These are phyloP conservation scores for Tanytarsus gracilentus DNA, from an alignment of 2,888 invertebrate species.

Conservation along the genomic window DNA sequence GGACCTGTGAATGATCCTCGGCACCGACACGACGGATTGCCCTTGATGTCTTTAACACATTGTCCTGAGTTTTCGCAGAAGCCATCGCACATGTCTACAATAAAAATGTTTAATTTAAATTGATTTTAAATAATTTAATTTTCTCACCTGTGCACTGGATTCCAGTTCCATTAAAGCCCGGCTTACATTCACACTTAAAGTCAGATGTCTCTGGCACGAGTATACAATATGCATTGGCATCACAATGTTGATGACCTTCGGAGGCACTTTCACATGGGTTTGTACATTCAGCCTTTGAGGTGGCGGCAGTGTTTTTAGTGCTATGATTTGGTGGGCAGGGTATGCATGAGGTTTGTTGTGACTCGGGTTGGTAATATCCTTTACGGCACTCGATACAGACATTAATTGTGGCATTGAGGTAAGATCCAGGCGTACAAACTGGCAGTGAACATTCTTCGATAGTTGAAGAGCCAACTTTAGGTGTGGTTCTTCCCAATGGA, in stretches of 20 bases:
- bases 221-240: slow-evolving; percentile 78
- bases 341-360: slow-evolving; percentile 77
- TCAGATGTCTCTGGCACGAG: slow-evolving; percentile 72
- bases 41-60: slow-evolving; percentile 74
- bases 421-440: slow-evolving; percentile 73
- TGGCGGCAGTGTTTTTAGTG: slow-evolving; percentile 71
- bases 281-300: slow-evolving; percentile 71
- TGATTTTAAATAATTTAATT: slow-evolving; percentile 43
- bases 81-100: slow-evolving; percentile 66
- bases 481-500: slow-evolving; percentile 83
- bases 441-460: slow-evolving; percentile 89
- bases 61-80: slow-evolving; percentile 85
- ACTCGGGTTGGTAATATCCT: slow-evolving; percentile 82
- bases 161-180: slow-evolving; percentile 85
- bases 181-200: slow-evolving; percentile 86
- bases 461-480: slow-evolving; percentile 69
- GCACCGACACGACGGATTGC: slow-evolving; percentile 80
- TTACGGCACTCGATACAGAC: slow-evolving; percentile 79
- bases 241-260: slow-evolving; percentile 74
- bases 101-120: slow-evolving; percentile 29
- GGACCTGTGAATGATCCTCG: slow-evolving; percentile 86
- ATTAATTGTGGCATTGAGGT: slow-evolving; percentile 76
- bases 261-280: slow-evolving; percentile 78
- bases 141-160: slow-evolving; percentile 51
- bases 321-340: slow-evolving; percentile 86